Conservation (phyloP, 2,113 vertebrate genomes). For the Coracopsis vasa region DNA sequence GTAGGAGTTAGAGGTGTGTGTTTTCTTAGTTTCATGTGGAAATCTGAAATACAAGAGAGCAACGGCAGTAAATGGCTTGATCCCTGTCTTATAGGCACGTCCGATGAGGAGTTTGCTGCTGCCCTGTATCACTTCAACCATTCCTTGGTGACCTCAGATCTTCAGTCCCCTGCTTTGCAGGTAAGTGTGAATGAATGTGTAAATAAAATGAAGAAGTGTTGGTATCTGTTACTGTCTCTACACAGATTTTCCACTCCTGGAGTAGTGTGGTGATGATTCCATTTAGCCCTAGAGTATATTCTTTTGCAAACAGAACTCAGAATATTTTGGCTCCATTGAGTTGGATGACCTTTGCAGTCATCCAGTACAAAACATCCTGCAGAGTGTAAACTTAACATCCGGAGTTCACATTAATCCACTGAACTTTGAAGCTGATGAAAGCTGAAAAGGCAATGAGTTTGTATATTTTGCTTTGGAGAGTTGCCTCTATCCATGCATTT, state of each 20-base stretch:
- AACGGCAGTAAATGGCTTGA: neutral
- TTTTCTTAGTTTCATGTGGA: neutral
- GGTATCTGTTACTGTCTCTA: neutral
- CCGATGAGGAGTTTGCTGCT: slow-evolving; percentile 95
- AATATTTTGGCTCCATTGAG: neutral
- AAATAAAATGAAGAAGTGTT: neutral
- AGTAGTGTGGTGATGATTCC: neutral
- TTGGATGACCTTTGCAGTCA: neutral
- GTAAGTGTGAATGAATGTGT: slow-evolving; percentile 56
- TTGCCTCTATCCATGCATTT: neutral
- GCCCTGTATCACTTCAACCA: slow-evolving; percentile 98
- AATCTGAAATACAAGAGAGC: neutral
- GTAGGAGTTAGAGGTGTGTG: neutral
- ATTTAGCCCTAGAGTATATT: neutral
- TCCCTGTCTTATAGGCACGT: slow-evolving; percentile 77
- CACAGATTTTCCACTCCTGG: neutral
- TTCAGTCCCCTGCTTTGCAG: slow-evolving; percentile 93
- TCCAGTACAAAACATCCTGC: neutral
- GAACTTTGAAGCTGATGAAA: neutral
- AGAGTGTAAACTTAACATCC: neutral
- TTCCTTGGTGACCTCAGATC: slow-evolving; percentile 94
- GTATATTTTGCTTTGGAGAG: neutral
- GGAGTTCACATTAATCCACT: neutral
- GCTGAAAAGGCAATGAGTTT: neutral
- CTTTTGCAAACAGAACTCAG: neutral